Percentiles rank a stretch among this genome's conserved stretches.
Conservation (phyloP, 2,888 invertebrate genomes). For the Apamea sordens region DNA sequence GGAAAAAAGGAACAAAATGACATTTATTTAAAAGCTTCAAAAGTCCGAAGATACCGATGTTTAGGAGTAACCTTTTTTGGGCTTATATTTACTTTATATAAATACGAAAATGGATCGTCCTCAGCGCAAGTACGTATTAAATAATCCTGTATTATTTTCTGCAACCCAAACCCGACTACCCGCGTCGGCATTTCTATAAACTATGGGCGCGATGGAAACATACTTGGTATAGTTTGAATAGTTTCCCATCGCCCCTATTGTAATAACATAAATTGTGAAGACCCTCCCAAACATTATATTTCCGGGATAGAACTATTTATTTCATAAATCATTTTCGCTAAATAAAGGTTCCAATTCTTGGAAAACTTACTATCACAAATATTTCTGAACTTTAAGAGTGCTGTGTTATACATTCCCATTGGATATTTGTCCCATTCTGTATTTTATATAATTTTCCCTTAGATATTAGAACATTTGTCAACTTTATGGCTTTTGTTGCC, state of each 20-base stretch:
- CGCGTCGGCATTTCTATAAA: constrained; percentile 1
- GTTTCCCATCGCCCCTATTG: constrained; percentile 15
- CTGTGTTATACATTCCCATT: neutral
- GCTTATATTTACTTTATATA: neutral
- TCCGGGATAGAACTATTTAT: neutral
- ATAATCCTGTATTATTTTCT: neutral
- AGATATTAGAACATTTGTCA: neutral
- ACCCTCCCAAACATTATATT: constrained; percentile 19
- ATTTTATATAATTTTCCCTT: neutral
- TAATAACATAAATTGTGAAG: constrained; percentile 31
- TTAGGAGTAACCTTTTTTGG: neutral
- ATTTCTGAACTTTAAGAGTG: neutral
- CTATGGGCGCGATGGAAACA: constrained; percentile 9
- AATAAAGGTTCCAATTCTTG: constrained; percentile 2
- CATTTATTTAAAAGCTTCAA: neutral
- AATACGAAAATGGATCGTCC: neutral
- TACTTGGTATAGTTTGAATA: constrained; percentile 14
- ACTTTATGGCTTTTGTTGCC: neutral
- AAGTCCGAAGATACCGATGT: neutral
- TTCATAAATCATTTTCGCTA: constrained; percentile 27
- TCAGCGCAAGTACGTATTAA: neutral
- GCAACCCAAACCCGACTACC: no score
- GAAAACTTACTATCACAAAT: neutral
- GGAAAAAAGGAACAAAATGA: neutral
- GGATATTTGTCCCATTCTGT: neutral